These are phyloP conservation scores for Chionomys nivalis DNA, from an alignment of 2,113 vertebrate genomes.

Conservation along the genomic window DNA sequence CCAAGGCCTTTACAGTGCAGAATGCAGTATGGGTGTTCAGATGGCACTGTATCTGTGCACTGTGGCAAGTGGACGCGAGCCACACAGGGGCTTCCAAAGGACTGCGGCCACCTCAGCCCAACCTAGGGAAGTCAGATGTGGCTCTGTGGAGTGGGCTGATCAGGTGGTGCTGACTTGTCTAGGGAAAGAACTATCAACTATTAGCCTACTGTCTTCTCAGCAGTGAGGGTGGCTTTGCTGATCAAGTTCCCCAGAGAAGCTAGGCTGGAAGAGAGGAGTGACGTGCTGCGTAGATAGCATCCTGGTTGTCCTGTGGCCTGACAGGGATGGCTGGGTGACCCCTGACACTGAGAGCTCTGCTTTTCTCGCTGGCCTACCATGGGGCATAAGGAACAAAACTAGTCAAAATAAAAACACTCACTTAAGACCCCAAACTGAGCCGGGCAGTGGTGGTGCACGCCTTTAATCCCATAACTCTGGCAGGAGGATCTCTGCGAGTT, in stretches of 20 bases:
- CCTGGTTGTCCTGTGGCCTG: not conserved
- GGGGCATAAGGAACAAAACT: not conserved
- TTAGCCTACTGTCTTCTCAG: not conserved
- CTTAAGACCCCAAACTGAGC: not conserved
- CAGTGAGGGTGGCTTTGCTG: no score
- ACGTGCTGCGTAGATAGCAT: no score
- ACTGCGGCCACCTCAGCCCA: not conserved
- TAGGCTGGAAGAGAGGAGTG: not conserved
- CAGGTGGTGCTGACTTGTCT: not conserved
- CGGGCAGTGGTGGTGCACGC: not conserved
- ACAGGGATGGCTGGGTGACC: not conserved
- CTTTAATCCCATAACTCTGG: not conserved
- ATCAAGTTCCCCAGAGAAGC: not conserved
- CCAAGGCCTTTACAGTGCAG: not conserved
- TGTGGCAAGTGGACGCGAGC: fast-evolving
- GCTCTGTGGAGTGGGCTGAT: not conserved
- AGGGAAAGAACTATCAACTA: not conserved
- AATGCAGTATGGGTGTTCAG: not conserved
- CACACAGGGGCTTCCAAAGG: not conserved
- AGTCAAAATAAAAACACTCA: not conserved
- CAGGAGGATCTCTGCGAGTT: not conserved
- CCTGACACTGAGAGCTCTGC: not conserved
- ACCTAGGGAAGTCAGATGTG: not conserved
- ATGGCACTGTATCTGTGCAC: not conserved
- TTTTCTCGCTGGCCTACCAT: not conserved